A percentile compares a stretch with the other conserved stretches of the same genome.
These are phyloP conservation scores for Drosophila multiciliata DNA, from an alignment of 2,888 invertebrate genomes.

Conservation along the genomic window DNA sequence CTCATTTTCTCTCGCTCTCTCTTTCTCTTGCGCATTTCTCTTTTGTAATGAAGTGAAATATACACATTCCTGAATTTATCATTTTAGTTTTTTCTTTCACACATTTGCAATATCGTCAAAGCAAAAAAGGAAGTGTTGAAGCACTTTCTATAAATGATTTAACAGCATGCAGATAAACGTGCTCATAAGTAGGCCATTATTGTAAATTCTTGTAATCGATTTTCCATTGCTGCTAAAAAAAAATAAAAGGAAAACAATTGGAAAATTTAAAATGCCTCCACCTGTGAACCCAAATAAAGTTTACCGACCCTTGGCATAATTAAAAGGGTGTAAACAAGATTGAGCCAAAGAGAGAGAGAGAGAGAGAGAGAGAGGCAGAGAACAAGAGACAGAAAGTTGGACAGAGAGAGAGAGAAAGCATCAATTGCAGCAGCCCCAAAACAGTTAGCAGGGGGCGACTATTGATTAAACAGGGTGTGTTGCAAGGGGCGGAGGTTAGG, in stretches of 20 bases:
- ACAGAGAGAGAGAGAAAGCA: background rate
- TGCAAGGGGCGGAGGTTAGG: conserved; percentile 22
- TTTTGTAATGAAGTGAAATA: background rate
- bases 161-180: conserved; percentile 24
- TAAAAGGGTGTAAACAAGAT: background rate
- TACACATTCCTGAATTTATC: background rate
- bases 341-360: background rate
- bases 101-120: conserved; percentile 2
- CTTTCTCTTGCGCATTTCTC: background rate
- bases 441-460: conserved; percentile 36
- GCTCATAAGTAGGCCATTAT: conserved; percentile 67
- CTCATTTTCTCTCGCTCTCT: background rate
- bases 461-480: conserved; percentile 74
- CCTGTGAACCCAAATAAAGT: conserved; percentile 61
- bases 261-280: conserved; percentile 42
- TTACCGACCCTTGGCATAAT: conserved; percentile 74
- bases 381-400: background rate
- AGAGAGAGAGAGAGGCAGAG: background rate
- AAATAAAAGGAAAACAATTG: conserved; percentile 22
- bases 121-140: conserved; percentile 13
- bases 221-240: conserved; percentile 42
- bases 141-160: conserved; percentile 30
- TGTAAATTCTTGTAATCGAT: conserved; percentile 62
- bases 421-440: conserved; percentile 53
- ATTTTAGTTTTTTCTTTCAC: background rate